phyloP scores from a whole-genome alignment of 2,797 vertebrate species.

The Malurus leucopterus region DNA sequence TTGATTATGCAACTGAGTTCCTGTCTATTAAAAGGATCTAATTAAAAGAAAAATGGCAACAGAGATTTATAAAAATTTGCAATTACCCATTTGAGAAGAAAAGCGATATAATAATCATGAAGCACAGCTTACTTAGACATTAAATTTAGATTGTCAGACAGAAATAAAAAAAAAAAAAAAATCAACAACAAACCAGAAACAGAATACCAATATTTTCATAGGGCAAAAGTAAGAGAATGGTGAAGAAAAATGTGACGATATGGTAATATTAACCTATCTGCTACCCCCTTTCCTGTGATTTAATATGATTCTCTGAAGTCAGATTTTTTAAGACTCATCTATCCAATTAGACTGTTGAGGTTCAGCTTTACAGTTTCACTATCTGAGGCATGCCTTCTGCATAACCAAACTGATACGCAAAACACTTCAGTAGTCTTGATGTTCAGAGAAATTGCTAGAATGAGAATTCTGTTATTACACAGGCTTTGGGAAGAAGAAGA shows the following conservation, averaged over 20 bases:
- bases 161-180: neutral
- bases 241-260: neutral
- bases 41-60: neutral
- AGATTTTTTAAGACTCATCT: neutral
- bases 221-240: neutral
- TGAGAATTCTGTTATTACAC: neutral
- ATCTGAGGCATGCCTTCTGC: neutral
- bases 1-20: neutral
- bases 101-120: neutral
- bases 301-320: neutral
- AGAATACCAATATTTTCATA: neutral
- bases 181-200: neutral
- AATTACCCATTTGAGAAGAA: neutral
- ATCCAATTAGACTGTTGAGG: neutral
- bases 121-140: neutral
- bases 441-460: neutral
- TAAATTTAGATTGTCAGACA: neutral
- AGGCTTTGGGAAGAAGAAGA: neutral
- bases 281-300: neutral
- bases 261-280: neutral
- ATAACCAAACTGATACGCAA: neutral
- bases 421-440: neutral
- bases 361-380: neutral
- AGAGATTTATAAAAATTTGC: neutral
- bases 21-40: neutral